phyloP scores from a whole-genome alignment of 2,888 invertebrate species.

The Synergus gifuensis region DNA sequence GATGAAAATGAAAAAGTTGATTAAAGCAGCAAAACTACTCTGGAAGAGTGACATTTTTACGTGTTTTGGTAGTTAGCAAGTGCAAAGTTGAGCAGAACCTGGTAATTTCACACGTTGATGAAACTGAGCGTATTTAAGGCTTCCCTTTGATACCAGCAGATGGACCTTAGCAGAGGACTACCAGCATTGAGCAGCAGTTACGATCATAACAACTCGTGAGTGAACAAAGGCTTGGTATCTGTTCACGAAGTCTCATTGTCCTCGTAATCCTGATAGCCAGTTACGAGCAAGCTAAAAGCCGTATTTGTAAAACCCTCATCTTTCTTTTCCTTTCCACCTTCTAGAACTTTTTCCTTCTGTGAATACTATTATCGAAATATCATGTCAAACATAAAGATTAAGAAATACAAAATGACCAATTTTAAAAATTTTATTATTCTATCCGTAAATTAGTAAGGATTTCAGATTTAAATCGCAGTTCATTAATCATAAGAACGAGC shows the following conservation, averaged over 20 bases:
- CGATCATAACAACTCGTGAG: constrained; percentile 52
- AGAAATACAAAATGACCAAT: too few relatives aligned
- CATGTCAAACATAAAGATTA: background rate
- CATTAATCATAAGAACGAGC: background rate
- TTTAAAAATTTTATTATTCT: background rate
- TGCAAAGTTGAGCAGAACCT: constrained; percentile 10
- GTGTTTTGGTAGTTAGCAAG: background rate
- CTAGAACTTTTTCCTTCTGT: background rate
- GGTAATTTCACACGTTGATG: constrained; percentile 8
- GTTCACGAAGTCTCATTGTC: constrained; percentile 49
- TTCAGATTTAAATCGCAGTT: background rate
- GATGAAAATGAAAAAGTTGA: background rate
- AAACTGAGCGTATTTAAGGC: constrained; percentile 26
- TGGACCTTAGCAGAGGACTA: constrained; percentile 55
- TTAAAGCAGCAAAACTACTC: background rate
- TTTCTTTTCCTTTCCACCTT: constrained; percentile 18
- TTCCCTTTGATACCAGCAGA: constrained; percentile 54
- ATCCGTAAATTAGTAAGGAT: background rate
- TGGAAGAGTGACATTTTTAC: background rate
- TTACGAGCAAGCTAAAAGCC: constrained; percentile 31
- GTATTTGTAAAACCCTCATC: constrained; percentile 44
- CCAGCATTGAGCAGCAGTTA: constrained; percentile 54
- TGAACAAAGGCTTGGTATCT: constrained; percentile 54
- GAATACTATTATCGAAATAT: background rate
- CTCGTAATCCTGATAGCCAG: constrained; percentile 14